phyloP scores from a whole-genome alignment of 2,888 invertebrate species.

The Hypena proboscidalis region DNA sequence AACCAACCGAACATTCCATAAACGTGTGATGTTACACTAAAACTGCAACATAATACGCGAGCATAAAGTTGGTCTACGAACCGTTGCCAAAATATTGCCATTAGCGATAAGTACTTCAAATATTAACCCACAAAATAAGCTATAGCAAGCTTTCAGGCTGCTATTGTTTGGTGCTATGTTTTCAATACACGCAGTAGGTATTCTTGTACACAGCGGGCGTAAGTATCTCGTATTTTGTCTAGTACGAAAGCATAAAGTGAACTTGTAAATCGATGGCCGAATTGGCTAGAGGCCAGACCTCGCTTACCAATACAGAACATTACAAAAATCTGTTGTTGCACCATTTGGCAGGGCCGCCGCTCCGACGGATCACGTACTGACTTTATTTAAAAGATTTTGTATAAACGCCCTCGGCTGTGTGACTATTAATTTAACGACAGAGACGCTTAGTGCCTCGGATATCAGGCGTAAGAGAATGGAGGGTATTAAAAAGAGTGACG shows the following conservation, averaged over 20 bases:
- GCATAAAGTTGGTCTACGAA: too few relatives aligned
- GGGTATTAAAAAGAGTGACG: slow-evolving; percentile 29
- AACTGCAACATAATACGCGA: too few relatives aligned
- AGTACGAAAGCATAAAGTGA: slow-evolving; percentile 69
- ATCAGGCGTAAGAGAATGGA: slow-evolving; percentile 54
- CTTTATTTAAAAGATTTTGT: slow-evolving; percentile 79
- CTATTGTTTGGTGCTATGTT: neutral
- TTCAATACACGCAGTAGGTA: slow-evolving; percentile 6
- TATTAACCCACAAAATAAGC: too few relatives aligned
- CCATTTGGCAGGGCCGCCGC: slow-evolving; percentile 73
- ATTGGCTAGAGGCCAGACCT: slow-evolving; percentile 77
- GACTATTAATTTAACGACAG: slow-evolving; percentile 71
- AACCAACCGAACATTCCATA: too few relatives aligned
- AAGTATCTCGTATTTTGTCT: slow-evolving; percentile 56
- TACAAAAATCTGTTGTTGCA: slow-evolving; percentile 83
- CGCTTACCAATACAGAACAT: slow-evolving; percentile 80
- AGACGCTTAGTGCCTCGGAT: slow-evolving; percentile 58
- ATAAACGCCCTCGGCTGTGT: slow-evolving; percentile 65
- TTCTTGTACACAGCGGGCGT: slow-evolving; percentile 46
- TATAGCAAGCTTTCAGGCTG: neutral
- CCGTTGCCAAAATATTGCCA: too few relatives aligned
- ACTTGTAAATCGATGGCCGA: slow-evolving; percentile 82
- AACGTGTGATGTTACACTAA: too few relatives aligned
- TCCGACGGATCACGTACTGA: slow-evolving; percentile 69
- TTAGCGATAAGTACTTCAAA: too few relatives aligned